Evolutionary conservation across 2,888 invertebrate genomes (phyloP), one percentile per base, ranked within the genome.

Genomic region (Pristionchus japonicus): DNA sequence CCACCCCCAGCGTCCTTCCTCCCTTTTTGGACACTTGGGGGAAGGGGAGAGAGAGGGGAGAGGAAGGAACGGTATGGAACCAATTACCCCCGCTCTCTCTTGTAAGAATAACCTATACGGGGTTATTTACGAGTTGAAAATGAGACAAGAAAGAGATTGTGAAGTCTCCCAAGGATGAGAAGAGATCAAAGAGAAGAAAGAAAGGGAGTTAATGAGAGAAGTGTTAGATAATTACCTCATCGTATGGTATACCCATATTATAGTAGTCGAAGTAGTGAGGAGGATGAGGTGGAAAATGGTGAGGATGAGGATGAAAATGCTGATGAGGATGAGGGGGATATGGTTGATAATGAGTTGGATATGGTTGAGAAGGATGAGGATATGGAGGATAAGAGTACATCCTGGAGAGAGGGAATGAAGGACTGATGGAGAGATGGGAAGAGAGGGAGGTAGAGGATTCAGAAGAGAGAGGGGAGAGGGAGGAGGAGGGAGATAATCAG

Each of bases 101-200:
- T 31, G 49, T 74, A 23, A 74, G 47, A 47, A 80, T 47, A 80
- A 80, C 49, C 47, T 37, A 84, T 84, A 57, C 84, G 27, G n/a
- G n/a, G 84, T 84, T 84, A 84, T 84, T 84, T 52, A 84, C 61
- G 80, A 80, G 80, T 49, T 47, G 80, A 80, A 43, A 77, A 47
- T 80, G 80, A 27, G 47, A 80, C 47, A n/a, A 23, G 37, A 4
- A 27, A 86, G 64, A 85, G 64, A 40, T 37, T 27, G 85, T n/a
- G 64, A 67, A 43, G 64, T 57, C 37, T 23, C 37, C 27, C 37
- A 64, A 84, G 43, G 64, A 67, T 34, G 86, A 86, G 70, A 86
- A 52, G 70, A 86, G 86, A 86, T 34, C 37, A 86, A 86, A 47
- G 67, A 67, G 43, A 40, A 47, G 23, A 37, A 34, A 34, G 47